Evolutionary conservation across 2,113 vertebrate genomes (phyloP), one percentile per base, ranked within the genome.

Genomic region (Uria lomvia): DNA sequence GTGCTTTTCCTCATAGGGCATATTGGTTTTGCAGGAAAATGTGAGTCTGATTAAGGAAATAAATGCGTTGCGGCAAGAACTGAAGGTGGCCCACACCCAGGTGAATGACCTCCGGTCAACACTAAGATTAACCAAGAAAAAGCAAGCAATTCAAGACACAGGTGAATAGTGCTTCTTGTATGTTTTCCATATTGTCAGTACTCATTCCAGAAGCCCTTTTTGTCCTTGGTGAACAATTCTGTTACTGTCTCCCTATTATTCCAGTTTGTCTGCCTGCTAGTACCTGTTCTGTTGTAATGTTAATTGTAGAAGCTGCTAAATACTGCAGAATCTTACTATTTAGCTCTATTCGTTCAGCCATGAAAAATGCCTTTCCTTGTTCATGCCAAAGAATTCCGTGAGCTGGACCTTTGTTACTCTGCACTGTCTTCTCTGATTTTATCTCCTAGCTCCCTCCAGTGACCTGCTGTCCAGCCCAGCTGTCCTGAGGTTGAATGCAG

Each of bases 41-140:
- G 80, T 98, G 87, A 96, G 94, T 71, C 96, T 98, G 88, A 98
- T 98, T 92, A 98, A 98, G 75, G 98, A 98, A 86, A 98, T 98
- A 27, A 98, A 98, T 89, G 97, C 98, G 55, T 95, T 98, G 80
- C 66, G 97, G 29, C 95, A 97, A 79, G 98, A 98, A 56, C 94
- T 98, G 91, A 98, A 95, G 56, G 52, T 95, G 42, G 97, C 97
- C 26, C 96, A 95, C 8, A 67, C 89, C 18, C 97, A 98, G 79
- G 66, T 98, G 50, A 97, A 96, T 45, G 94, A 97, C 56, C 97
- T 98, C 52, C 95, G 84, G 92, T 94, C 97, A 91, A 65, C 96
- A 23, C 86, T 98, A 58, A 96, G 93, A 76, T 56, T 97, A 47
- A 90, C 96, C n/a, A 98, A 98, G 95, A 98, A 94, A 91, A 75